Evolutionary conservation across 2,888 invertebrate species (phyloP).

Genomic region (Pammene aurita): DNA sequence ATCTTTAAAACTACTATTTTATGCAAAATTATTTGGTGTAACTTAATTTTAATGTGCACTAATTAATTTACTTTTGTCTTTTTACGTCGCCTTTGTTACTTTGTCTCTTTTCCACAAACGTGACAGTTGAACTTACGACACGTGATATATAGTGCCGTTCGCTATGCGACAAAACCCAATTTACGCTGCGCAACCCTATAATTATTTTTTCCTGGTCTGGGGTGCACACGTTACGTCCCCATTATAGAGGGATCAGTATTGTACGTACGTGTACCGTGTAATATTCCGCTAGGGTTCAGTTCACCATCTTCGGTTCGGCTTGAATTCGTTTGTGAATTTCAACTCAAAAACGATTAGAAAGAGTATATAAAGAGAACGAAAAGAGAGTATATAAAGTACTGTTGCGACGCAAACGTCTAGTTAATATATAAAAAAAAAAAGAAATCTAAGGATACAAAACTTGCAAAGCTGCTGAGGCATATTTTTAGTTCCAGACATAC

Average conservation of each 20-base stretch:
- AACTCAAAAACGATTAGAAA: too few relatives aligned
- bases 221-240: constrained; percentile 62
- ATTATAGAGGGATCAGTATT: constrained; percentile 69
- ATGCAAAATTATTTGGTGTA: too few relatives aligned
- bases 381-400: too few relatives aligned
- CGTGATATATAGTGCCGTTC: constrained; percentile 24
- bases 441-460: too few relatives aligned
- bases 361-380: too few relatives aligned
- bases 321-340: too few relatives aligned
- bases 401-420: too few relatives aligned
- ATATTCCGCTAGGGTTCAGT: constrained; percentile 26
- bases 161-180: constrained; percentile 55
- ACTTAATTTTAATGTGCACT: too few relatives aligned
- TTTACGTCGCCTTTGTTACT: background rate
- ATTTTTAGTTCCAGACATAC: too few relatives aligned
- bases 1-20: too few relatives aligned
- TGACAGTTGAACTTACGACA: constrained; percentile 27
- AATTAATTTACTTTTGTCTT: background rate
- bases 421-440: too few relatives aligned
- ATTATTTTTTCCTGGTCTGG: constrained; percentile 61
- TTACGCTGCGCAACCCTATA: constrained; percentile 58
- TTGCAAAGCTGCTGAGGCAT: too few relatives aligned
- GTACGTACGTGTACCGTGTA: constrained; percentile 45
- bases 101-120: constrained; percentile 10
- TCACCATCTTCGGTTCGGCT: constrained; percentile 31